phyloP scores from a whole-genome alignment of 2,113 vertebrate species.

The Brevimyrus niger region DNA sequence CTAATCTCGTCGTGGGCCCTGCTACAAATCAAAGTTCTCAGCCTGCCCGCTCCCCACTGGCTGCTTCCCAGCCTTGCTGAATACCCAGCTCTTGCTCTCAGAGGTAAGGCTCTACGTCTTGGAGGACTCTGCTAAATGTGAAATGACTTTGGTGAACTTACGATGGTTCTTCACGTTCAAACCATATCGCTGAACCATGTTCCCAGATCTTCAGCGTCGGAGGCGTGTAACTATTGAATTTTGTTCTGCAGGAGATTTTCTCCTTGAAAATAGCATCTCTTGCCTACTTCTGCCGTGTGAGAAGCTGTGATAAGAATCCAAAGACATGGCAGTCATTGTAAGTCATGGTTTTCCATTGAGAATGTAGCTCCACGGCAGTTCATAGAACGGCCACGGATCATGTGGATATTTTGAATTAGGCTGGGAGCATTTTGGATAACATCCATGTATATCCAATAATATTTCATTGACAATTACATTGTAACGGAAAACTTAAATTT shows the following conservation, averaged over 20 bases:
- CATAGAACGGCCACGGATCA: background rate
- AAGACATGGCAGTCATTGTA: conserved; percentile 59
- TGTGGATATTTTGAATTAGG: background rate
- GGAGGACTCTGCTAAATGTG: background rate
- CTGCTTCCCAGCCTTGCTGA: conserved; percentile 23
- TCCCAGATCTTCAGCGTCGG: background rate
- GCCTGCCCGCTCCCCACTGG: conserved; percentile 34
- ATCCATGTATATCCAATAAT: background rate
- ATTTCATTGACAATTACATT: background rate
- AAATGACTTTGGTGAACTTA: background rate
- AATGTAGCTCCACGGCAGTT: background rate
- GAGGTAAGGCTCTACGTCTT: conserved; percentile 46
- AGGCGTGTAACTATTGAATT: background rate
- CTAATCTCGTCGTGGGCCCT: conserved; percentile 71
- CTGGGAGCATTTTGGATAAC: background rate
- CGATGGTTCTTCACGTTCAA: background rate
- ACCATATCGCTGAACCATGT: background rate
- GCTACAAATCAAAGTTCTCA: conserved; percentile 48
- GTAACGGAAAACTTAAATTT: background rate
- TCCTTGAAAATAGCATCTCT: conserved; percentile 14
- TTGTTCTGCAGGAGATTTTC: background rate
- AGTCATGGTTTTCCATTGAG: conserved; percentile 36
- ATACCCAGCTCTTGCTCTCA: conserved; percentile 19
- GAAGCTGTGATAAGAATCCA: conserved; percentile 40
- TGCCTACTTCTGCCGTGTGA: conserved; percentile 28